phyloP scores from a whole-genome alignment of 2,888 invertebrate species.

The Drosophila borborema region DNA sequence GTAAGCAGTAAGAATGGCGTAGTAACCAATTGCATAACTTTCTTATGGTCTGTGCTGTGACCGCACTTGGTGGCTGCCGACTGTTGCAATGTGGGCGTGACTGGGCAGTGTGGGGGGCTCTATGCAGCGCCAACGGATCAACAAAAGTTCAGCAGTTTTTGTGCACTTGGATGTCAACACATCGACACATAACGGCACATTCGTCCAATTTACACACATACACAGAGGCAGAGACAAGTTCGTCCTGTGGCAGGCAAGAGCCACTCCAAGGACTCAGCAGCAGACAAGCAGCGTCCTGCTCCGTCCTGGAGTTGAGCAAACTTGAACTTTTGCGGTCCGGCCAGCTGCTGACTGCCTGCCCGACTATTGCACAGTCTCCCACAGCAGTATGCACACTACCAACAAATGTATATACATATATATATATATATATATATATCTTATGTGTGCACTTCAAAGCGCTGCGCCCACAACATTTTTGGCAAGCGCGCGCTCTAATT shows the following conservation, averaged over 20 bases:
- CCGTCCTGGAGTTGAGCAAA: constrained; percentile 58
- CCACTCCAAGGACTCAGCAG: constrained; percentile 59
- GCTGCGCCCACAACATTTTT: constrained; percentile 76
- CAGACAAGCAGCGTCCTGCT: constrained; percentile 64
- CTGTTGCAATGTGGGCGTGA: not conserved
- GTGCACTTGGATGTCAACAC: constrained; percentile 78
- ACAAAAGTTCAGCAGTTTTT: constrained; percentile 56
- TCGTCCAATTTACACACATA: constrained; percentile 75
- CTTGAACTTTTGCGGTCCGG: constrained; percentile 76
- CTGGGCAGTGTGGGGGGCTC: not conserved
- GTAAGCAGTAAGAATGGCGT: constrained; percentile 20
- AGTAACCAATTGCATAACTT: constrained; percentile 57
- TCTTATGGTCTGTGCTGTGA: constrained; percentile 60
- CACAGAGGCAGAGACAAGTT: constrained; percentile 51
- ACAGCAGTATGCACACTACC: constrained; percentile 13
- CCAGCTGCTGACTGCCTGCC: constrained; percentile 52
- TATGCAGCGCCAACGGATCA: constrained; percentile 33
- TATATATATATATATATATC: not conserved
- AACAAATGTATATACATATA: not conserved
- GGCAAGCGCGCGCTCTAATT: constrained; percentile 76
- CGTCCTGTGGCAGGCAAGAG: constrained; percentile 46
- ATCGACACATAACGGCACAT: constrained; percentile 77
- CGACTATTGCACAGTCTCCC: constrained; percentile 44
- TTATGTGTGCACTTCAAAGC: constrained; percentile 56
- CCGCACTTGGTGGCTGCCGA: constrained; percentile 40